Conservation (phyloP, 2,888 invertebrate species). For the Cactoblastis cactorum region DNA sequence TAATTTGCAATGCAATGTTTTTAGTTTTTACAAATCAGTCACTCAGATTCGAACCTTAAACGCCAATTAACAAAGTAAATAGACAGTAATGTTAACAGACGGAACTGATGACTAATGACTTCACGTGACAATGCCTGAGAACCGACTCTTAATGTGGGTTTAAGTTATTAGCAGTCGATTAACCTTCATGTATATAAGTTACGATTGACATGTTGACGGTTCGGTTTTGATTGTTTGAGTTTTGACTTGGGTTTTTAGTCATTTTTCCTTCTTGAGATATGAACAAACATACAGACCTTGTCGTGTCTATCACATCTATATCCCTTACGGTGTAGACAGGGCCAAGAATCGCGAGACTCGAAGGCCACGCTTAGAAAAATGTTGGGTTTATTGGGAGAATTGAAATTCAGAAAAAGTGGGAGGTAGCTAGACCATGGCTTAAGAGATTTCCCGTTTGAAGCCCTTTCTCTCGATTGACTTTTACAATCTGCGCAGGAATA, state of each 20-base stretch:
- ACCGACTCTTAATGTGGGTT: slow-evolving; percentile 17
- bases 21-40: neutral
- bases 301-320: neutral
- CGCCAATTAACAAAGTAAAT: neutral
- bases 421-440: no score
- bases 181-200: slow-evolving; percentile 17
- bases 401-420: no score
- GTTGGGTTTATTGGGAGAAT: no score
- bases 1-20: no score
- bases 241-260: neutral
- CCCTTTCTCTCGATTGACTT: no score
- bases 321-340: no score
- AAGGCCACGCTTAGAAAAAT: no score
- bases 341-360: no score
- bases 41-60: neutral
- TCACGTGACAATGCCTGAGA: slow-evolving; percentile 25
- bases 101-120: slow-evolving; percentile 22
- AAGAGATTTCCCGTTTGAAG: no score
- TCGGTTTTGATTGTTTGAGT: neutral
- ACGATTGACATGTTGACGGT: slow-evolving; percentile 8
- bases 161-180: slow-evolving; percentile 23
- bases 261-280: neutral
- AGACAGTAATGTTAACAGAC: slow-evolving; percentile 1
- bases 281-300: neutral
- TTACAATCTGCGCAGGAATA: no score